Base-by-base conservation (phyloP, 2,888 invertebrate species). In the Choreutis nemorana region DNA sequence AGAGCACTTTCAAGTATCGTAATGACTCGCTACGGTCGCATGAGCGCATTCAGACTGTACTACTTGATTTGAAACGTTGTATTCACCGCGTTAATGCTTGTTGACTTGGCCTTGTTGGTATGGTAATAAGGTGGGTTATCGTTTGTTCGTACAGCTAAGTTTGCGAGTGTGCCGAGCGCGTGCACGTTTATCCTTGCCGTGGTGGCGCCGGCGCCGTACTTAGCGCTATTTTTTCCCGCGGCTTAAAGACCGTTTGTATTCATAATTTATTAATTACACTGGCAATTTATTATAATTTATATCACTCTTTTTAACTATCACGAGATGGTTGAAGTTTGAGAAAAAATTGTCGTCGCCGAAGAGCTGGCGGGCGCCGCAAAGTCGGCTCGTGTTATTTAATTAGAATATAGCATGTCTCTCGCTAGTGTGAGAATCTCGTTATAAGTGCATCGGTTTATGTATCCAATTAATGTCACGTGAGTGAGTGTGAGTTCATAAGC, bases 21-120 rank as follows among this genome's bases (percentile, higher is more conserved):
- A 67, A 70, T 72, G 64, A 59, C 67, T 72, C 56, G 73, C 64
- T 71, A 73, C 72, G 77, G 75, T 77, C 67, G 70, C 73, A 65
- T 75, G 75, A 68, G 59, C 73, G 71, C 75, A 71, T 73, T 73
- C 63, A 64, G 54, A 58, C 46, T 49, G 49, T 35, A 41, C 34
- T 29, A 45, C 50, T 41, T 44, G 35, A 42, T 31, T 37, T 35
- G 35, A 23, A 67, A 65, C 37, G 66, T 51, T 55, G 42, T 65
- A 70, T 48, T 37, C 42, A 32, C 34, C 29, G 9, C 7, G 5
- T 21, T 11, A 7, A 18, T 30, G 14, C 8, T 16, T 39, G 40
- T 26, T 29, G 10, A 51, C 44, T 39, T 47, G 26, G 30, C 32
- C 48, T 49, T 54, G 61, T 44, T 35, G 8, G 8, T 2, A 4